A percentile compares a stretch with the other conserved stretches of the same genome.
phyloP scores from a whole-genome alignment of 2,888 invertebrate genomes.

The Xylota sylvarum region DNA sequence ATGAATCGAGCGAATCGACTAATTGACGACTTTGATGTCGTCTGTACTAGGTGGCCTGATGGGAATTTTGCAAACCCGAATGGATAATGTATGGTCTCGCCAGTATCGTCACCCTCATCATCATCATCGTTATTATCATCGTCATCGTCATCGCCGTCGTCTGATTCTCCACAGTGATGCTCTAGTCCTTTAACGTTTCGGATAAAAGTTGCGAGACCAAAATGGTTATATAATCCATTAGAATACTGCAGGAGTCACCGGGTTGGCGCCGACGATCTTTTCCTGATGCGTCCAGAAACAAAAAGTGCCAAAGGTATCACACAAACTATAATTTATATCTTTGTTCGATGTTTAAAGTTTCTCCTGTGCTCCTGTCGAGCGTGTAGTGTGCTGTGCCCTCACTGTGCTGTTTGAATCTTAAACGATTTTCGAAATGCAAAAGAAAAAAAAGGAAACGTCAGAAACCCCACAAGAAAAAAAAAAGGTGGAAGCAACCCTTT shows the following conservation, averaged over 20 bases:
- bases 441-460: constrained; percentile 19
- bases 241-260: constrained; percentile 78
- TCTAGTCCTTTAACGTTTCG: constrained; percentile 57
- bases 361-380: constrained; percentile 70
- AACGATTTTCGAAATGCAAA: constrained; percentile 75
- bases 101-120: constrained; percentile 22
- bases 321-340: constrained; percentile 80
- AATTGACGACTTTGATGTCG: constrained; percentile 55
- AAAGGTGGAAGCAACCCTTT: constrained; percentile 73
- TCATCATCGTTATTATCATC: constrained; percentile 30
- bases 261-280: constrained; percentile 79
- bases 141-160: constrained; percentile 41
- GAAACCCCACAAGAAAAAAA: constrained; percentile 29
- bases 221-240: constrained; percentile 79
- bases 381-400: constrained; percentile 49
- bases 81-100: constrained; percentile 18
- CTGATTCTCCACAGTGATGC: constrained; percentile 23
- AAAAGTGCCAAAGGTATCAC: constrained; percentile 80
- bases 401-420: constrained; percentile 76
- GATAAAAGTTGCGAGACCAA: constrained; percentile 78
- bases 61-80: constrained; percentile 3
- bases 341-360: constrained; percentile 79
- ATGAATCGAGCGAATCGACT: constrained; percentile 39
- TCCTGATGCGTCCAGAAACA: constrained; percentile 78
- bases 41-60: constrained; percentile 20